Evolutionary conservation across 2,113 vertebrate genomes (phyloP).

Genomic region (Apeltes quadracus): DNA sequence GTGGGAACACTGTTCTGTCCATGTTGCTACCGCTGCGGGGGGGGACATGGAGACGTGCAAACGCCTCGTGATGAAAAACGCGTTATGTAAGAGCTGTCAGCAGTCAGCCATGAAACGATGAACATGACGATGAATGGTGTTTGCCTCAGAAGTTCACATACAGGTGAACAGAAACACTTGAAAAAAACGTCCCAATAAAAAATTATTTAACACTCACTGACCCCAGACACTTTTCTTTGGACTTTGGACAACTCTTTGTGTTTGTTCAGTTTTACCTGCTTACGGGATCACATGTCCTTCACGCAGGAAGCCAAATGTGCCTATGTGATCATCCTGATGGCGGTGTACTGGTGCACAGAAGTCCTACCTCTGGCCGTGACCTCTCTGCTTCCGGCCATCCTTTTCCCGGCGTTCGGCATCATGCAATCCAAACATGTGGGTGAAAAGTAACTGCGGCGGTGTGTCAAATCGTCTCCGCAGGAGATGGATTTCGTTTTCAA

Average conservation of each 20-base stretch:
- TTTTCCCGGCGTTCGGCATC: conserved; percentile 93
- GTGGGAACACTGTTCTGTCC: conserved; percentile 57
- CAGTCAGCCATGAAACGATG: neutral
- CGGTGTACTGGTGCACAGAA: conserved; percentile 95
- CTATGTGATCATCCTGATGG: conserved; percentile 92
- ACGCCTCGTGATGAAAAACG: neutral
- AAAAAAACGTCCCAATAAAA: neutral
- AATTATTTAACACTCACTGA: conserved; percentile 2
- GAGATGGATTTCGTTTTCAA: neutral
- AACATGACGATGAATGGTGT: neutral
- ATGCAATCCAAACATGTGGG: conserved; percentile 89
- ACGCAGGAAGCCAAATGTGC: conserved; percentile 89
- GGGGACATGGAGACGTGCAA: conserved; percentile 13
- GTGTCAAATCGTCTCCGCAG: neutral
- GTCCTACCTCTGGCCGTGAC: conserved; percentile 92
- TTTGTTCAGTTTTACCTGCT: neutral
- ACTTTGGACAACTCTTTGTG: neutral
- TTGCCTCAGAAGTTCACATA: neutral
- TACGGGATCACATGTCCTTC: conserved; percentile 1
- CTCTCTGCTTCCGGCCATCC: conserved; percentile 87
- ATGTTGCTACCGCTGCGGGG: conserved; percentile 24
- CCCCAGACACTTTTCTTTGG: neutral
- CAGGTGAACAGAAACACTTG: neutral
- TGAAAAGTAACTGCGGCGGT: neutral
- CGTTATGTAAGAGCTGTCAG: neutral